Conservation (phyloP, 2,113 vertebrate species). For the Arothron firmamentum region DNA sequence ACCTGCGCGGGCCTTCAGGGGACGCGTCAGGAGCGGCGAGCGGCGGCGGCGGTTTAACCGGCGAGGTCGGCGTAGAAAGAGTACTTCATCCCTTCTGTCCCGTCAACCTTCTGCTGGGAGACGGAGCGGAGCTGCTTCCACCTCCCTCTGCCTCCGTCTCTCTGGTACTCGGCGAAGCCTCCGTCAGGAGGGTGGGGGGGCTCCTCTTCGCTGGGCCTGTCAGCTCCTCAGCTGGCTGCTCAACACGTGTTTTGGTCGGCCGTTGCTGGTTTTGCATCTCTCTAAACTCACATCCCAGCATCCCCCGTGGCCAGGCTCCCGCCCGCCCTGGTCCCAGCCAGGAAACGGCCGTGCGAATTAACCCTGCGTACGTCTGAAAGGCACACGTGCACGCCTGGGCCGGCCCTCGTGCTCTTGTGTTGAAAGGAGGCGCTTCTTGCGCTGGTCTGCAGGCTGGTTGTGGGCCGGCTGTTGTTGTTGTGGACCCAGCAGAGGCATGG, state of each 20-base stretch:
- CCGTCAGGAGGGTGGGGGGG: constrained; percentile 14
- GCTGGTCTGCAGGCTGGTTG: not conserved
- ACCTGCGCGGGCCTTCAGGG: constrained; percentile 1
- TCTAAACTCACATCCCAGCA: constrained; percentile 4
- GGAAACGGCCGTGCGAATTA: constrained; percentile 55
- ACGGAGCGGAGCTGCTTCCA: constrained; percentile 29
- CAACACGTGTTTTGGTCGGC: constrained; percentile 14
- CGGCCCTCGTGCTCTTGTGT: not conserved
- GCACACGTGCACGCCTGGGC: too few species aligned
- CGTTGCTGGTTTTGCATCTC: constrained; percentile 24
- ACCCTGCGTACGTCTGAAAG: constrained; percentile 1
- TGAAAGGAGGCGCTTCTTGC: not conserved
- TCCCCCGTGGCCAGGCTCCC: constrained; percentile 27
- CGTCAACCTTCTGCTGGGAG: constrained; percentile 29
- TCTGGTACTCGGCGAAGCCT: constrained; percentile 50
- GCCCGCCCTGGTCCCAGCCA: constrained; percentile 25
- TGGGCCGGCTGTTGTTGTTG: not conserved
- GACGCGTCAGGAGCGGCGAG: constrained; percentile 5
- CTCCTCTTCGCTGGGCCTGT: not conserved
- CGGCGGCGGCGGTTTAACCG: not conserved
- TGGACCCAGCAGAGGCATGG: not conserved
- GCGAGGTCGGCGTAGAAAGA: constrained; percentile 40
- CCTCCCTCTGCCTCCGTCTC: constrained; percentile 24
- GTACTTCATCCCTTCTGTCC: constrained; percentile 14
- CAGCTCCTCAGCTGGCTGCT: constrained; percentile 4